phyloP scores from a whole-genome alignment of 2,888 invertebrate genomes.

The Thecocarcelia acutangulata region DNA sequence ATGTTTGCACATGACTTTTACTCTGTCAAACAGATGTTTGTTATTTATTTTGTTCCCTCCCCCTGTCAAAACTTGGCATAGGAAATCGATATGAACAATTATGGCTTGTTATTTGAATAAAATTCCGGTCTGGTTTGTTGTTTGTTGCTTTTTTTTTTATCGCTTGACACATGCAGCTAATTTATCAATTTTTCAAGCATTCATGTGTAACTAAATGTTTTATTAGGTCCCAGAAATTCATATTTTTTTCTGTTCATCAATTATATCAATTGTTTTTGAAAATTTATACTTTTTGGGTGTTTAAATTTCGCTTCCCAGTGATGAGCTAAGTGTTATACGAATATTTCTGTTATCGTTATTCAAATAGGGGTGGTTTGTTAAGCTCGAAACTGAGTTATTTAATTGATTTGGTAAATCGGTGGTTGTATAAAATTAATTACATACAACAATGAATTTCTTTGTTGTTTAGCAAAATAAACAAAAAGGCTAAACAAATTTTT shows the following conservation, averaged over 20 bases:
- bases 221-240: not conserved
- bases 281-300: not conserved
- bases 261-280: slow-evolving; percentile 39
- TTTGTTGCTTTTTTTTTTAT: slow-evolving; percentile 1
- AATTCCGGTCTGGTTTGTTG: not conserved
- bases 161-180: slow-evolving; percentile 10
- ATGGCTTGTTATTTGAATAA: slow-evolving; percentile 15
- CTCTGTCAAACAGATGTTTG: slow-evolving; percentile 40
- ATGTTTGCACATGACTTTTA: slow-evolving; percentile 19
- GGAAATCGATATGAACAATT: slow-evolving; percentile 34
- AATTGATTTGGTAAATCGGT: slow-evolving; percentile 15
- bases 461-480: slow-evolving; percentile 2
- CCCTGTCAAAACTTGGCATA: not conserved
- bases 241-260: slow-evolving; percentile 28
- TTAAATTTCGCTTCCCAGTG: not conserved
- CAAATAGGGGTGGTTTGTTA: slow-evolving; percentile 29
- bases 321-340: not conserved
- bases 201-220: slow-evolving; percentile 52
- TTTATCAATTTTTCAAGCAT: slow-evolving; percentile 10
- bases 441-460: not conserved
- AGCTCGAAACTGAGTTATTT: slow-evolving; percentile 28
- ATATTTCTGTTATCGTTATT: not conserved
- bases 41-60: not conserved
- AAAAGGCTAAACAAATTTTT: slow-evolving; percentile 1
- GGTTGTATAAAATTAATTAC: not conserved